Evolutionary conservation across 2,113 vertebrate genomes (phyloP).

Genomic region (Hirundichthys speculiger): DNA sequence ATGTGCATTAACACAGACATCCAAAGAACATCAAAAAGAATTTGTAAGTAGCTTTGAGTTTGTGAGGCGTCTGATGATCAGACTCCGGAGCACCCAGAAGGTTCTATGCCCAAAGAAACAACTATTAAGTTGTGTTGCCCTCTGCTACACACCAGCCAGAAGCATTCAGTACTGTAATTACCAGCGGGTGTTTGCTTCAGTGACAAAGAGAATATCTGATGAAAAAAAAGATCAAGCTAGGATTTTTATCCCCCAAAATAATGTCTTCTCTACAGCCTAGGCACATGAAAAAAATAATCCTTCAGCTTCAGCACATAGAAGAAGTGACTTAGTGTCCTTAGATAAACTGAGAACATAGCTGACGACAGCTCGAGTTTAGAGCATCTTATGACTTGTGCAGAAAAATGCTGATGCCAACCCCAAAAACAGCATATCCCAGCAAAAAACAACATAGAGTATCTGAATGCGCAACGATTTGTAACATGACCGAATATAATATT

Average conservation of each 20-base stretch:
- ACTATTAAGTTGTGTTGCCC: slow-evolving; percentile 66
- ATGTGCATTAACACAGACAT: slow-evolving; percentile 15
- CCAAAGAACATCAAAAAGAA: slow-evolving; percentile 60
- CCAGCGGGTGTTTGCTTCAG: slow-evolving; percentile 55
- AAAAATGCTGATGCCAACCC: not conserved
- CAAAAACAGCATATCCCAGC: not conserved
- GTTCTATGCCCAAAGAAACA: slow-evolving; percentile 44
- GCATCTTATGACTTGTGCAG: slow-evolving; percentile 9
- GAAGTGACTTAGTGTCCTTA: not conserved
- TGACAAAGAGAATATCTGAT: slow-evolving; percentile 66
- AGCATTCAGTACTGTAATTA: slow-evolving; percentile 66
- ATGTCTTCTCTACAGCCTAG: slow-evolving; percentile 29
- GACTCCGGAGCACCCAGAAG: slow-evolving; percentile 57
- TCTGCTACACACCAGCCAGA: slow-evolving; percentile 66
- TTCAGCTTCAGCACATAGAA: slow-evolving; percentile 14
- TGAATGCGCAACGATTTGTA: not conserved
- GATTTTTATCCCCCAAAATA: slow-evolving; percentile 40
- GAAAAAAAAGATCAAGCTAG: slow-evolving; percentile 63
- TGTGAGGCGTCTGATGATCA: slow-evolving; percentile 45
- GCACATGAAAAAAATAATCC: slow-evolving; percentile 4
- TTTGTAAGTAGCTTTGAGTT: slow-evolving; percentile 51
- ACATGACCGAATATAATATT: not conserved
- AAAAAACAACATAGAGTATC: not conserved
- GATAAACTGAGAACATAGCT: not conserved
- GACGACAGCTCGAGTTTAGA: slow-evolving; percentile 13